Evolutionary conservation across 37 sponge, comb jelly and placozoan species (phyloP), one percentile per base, ranked within the genome.

Genomic region (Dysidea cf. avara): DNA sequence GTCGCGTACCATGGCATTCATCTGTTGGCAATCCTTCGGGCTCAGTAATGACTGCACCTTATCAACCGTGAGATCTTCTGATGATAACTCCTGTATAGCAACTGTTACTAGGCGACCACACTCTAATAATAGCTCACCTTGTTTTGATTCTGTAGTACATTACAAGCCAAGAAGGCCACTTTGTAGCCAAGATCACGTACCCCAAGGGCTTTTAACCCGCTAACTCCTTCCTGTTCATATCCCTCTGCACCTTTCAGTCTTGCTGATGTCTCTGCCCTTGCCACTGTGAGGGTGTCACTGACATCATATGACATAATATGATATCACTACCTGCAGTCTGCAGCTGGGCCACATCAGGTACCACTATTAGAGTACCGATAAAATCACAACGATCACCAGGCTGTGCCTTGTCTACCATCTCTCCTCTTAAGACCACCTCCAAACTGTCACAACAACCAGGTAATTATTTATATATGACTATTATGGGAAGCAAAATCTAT

Each of bases 341-440:
- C 24, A 97, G 74, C 56, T 94, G 90, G 7, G 89, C 48, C 29
- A 97, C 99, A 56, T 97, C 99, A 0, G 99, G 99, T 14, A 97
- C 95, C 22, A 94, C 99, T 35, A 97, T 87, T 25, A 97, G 87
- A 25, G 99, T 97, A 4, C 99, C 99, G 20, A 79, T 97, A 80
- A 97, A 94, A 75, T 97, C 99, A 72, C 92, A 94, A 80, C 91
- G 91, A 76, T 97, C 99, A 0, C 99, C 99, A 21, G 99, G 90
- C 40, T 94, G 99, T 6, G 92, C 96, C 37, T 66, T 52, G 35
- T 97, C 99, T 26, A 97, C 99, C 22, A 86, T 83, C 74, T 97
- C 99, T 6, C 87, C 95, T 31, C 95, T 56, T 34, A 97, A 59
- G 18, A 97, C 70, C 35, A 97, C 84, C 79, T 97, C 99, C 64